These are phyloP conservation scores for Oreonectes daqikongensis DNA, from an alignment of 2,797 vertebrate species.

Conservation along the genomic window DNA sequence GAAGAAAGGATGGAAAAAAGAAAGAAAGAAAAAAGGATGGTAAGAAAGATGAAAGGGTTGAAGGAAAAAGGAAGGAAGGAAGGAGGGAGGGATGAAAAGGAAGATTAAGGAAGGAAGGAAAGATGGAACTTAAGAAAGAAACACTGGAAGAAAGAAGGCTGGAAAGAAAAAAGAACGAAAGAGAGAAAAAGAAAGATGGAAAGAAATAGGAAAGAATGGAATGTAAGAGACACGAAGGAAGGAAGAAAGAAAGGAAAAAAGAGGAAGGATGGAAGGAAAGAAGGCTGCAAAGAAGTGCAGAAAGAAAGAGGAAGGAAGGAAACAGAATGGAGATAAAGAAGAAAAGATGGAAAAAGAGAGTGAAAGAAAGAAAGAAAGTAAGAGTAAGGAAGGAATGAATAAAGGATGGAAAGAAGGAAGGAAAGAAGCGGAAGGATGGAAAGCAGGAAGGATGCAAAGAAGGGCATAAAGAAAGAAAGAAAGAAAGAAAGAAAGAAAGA, in stretches of 20 bases:
- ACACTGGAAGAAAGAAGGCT: too few species aligned
- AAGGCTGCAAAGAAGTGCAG: neutral
- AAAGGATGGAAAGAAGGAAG: neutral
- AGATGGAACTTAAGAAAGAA: too few species aligned
- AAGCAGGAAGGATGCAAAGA: accelerated
- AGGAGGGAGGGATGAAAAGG: too few species aligned
- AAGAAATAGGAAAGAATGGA: neutral
- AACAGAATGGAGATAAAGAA: too few species aligned
- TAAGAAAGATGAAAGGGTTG: too few species aligned
- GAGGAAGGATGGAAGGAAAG: neutral
- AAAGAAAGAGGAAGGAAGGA: neutral
- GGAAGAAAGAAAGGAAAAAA: neutral
- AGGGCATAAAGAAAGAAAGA: too few species aligned
- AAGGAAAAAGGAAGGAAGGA: too few species aligned
- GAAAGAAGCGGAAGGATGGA: neutral
- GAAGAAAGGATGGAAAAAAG: neutral
- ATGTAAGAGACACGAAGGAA: neutral
- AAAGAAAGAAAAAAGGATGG: too few species aligned
- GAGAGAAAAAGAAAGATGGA: too few species aligned
- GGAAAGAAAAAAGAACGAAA: too few species aligned
- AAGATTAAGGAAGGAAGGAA: too few species aligned
- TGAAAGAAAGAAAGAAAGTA: neutral
- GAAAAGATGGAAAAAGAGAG: neutral
- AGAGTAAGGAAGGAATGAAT: neutral
- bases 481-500: neutral